Base-by-base conservation (phyloP, 1,140 invertebrate genomes). In the Magallana gigas region DNA sequence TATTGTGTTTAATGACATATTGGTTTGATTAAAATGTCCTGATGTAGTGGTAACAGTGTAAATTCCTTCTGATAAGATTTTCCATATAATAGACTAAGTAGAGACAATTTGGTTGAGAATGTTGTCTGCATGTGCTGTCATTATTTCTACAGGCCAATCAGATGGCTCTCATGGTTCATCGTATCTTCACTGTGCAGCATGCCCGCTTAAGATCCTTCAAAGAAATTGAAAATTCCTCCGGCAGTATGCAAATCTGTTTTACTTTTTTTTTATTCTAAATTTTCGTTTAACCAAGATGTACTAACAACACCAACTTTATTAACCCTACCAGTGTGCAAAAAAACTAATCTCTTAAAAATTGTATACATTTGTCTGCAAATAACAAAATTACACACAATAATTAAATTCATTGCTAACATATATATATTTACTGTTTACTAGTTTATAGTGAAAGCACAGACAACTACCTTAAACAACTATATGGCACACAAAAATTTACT, bases 141-240 rank as follows among this genome's bases (percentile, higher is more conserved):
- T 76, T 76, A 23, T 76, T 85, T 87, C 83, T 83, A 87, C 95
- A 97, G 96, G 96, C 96, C 91, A 94, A 94, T 92, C 92, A 95
- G 91, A 95, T 96, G 92, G 95, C 95, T 89, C 95, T 96, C 92
- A 95, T 95, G 90, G 94, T 96, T 91, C 96, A 96, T 93, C 96
- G 96, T 92, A 95, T 96, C 88, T 95, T 96, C 94, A 96, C 96
- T 91, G 94, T 96, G 76, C 86, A 89, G 88, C 83, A 85, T 83
- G 86, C 88, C 85, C 84, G 84, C 16, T 83, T 83, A 57, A 83
- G 56, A 58, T 58, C 56, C 12, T 83, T 58, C 2, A 57, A 57
- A 58, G 57, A 58, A 57, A 58, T 57, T 29, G 56, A 57, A 16
- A 57, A 57, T n/a, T 29, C 85, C 48, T 18, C 48, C n/a, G 64